Base-by-base conservation (phyloP, 2,888 invertebrate genomes). In the Chirona hameri region DNA sequence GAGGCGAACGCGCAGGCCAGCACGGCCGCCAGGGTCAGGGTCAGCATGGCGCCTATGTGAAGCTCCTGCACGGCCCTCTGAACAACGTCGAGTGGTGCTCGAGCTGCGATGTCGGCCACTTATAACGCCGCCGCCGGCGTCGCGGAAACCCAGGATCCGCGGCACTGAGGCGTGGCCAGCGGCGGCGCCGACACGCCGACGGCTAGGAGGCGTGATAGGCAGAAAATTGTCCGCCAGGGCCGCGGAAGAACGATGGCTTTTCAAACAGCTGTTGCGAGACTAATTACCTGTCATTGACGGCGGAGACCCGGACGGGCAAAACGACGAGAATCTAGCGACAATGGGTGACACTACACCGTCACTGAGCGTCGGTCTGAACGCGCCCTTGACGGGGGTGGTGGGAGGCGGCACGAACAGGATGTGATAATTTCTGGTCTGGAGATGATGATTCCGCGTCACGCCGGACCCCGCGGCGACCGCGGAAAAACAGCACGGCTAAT, bases 401-500 rank as follows among this genome's bases (percentile, higher is more conserved):
- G 46, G 76, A 15, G 12, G 31, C 46, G 39, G 9, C 76, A 76
- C 76, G 76, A 76, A 76, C 76, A 76, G 76, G 76, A 76, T 76
- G 76, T 24, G 24, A 39, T 76, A 46, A 76, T 76, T 76, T 31
- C 39, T 12, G 39, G 24, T n/a, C 39, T 46, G 39, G 31, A 5
- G 31, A 31, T 27, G 7, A 27, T 18, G 18, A 18, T 14, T 31
- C n/a, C 24, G n/a, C 65, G 27, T 65, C 65, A 65, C 39, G 2
- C 39, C 39, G 39, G 39, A 39, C 60, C 21, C 24, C 24, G 52
- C 52, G 52, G 52, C 52, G 15, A 18, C 52, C 52, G 52, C 52
- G 15, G 52, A 12, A 12, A 52, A 52, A 52, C 52, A 52, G 52
- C 52, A 12, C 52, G 52, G 52, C 10, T 52, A 52, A 52, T 52